Evolutionary conservation across 1,140 invertebrate species (phyloP).

Genomic region (Nebria ingens): DNA sequence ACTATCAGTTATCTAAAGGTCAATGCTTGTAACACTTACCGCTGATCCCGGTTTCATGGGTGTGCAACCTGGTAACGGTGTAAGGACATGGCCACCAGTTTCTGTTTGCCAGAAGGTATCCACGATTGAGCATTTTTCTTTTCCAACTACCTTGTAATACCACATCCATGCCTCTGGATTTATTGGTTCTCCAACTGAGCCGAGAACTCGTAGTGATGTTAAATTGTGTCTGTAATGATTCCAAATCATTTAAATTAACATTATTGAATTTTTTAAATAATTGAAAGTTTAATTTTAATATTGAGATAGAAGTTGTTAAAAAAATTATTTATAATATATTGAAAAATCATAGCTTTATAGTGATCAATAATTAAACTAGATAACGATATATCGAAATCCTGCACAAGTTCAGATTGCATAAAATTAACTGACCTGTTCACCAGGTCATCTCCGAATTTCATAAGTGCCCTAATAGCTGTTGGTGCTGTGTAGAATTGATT

Average conservation of each 20-base stretch:
- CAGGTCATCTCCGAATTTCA: constrained; percentile 80
- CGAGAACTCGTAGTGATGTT: constrained; percentile 66
- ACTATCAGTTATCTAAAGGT: constrained; percentile 1
- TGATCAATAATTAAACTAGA: no score
- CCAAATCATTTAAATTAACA: no score
- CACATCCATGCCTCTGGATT: constrained; percentile 97
- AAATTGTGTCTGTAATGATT: constrained; percentile 45
- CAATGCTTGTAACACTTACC: constrained; percentile 54
- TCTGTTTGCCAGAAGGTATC: constrained; percentile 99
- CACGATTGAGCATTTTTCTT: constrained; percentile 75
- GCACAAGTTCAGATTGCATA: no score
- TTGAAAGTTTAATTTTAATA: neutral
- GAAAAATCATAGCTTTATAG: no score
- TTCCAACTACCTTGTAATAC: constrained; percentile 85
- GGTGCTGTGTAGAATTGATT: constrained; percentile 97
- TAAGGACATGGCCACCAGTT: constrained; percentile 91
- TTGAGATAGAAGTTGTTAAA: no score
- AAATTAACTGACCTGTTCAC: constrained; percentile 50
- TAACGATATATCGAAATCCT: no score
- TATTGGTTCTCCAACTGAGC: constrained; percentile 95
- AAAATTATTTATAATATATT: no score
- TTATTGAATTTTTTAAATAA: no score
- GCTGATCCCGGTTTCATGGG: constrained; percentile 96
- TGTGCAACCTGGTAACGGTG: constrained; percentile 87
- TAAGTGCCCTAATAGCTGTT: constrained; percentile 91